phyloP scores from a whole-genome alignment of 2,888 invertebrate genomes.

The Congeria kusceri region DNA sequence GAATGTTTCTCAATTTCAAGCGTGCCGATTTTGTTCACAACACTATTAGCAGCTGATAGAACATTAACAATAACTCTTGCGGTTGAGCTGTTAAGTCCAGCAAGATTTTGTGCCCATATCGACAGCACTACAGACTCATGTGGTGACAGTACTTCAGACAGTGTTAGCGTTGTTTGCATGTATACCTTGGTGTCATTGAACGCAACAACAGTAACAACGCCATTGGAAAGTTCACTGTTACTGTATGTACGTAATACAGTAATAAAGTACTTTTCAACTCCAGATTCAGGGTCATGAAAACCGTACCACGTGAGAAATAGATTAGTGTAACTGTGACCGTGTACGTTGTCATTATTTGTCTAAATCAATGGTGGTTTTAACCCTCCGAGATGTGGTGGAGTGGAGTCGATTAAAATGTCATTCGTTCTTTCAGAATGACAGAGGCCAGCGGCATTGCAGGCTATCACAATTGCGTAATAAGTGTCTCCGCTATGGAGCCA shows the following conservation, averaged over 20 bases:
- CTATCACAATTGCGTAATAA: too few species aligned
- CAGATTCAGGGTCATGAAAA: slow-evolving; percentile 65
- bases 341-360: slow-evolving; percentile 18
- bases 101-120: too few species aligned
- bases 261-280: too few species aligned
- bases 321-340: not conserved
- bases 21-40: not conserved
- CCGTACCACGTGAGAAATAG: slow-evolving; percentile 65
- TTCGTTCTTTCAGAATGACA: slow-evolving; percentile 57
- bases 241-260: slow-evolving; percentile 47
- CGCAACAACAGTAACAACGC: not conserved
- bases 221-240: too few species aligned
- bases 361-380: slow-evolving; percentile 59
- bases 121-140: slow-evolving; percentile 49
- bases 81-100: slow-evolving; percentile 39
- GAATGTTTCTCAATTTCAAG: too few species aligned
- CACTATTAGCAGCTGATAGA: not conserved
- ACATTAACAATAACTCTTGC: slow-evolving; percentile 49
- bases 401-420: slow-evolving; percentile 64
- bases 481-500: too few species aligned
- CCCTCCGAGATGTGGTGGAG: slow-evolving; percentile 69
- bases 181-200: slow-evolving; percentile 14
- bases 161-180: slow-evolving; percentile 2
- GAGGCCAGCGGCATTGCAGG: too few species aligned
- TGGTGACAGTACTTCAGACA: not conserved